Evolutionary conservation across 1,140 invertebrate species (phyloP).

Genomic region (Heliconius melpomene): DNA sequence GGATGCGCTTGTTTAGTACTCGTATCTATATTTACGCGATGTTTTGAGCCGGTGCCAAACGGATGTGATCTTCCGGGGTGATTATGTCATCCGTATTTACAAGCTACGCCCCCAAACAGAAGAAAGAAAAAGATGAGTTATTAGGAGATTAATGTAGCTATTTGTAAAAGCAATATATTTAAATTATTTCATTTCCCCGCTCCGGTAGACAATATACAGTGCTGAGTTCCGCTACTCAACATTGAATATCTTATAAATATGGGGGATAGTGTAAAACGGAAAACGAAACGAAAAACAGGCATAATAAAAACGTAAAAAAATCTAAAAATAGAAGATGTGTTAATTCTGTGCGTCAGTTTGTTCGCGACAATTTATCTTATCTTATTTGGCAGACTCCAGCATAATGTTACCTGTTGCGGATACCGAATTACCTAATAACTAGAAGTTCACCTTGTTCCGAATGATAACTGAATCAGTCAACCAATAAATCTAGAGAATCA

Average conservation of each 20-base stretch:
- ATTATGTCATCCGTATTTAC: conserved; percentile 66
- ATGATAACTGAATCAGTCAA: conserved; percentile 20
- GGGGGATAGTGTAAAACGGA: too few relatives aligned
- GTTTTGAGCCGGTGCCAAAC: conserved; percentile 64
- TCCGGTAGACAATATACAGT: too few relatives aligned
- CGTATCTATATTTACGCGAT: conserved; percentile 52
- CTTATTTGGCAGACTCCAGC: conserved; percentile 23
- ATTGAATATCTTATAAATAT: too few relatives aligned
- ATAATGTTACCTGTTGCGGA: conserved; percentile 20
- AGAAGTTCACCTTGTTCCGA: conserved; percentile 26
- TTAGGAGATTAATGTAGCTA: too few relatives aligned
- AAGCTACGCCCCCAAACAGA: conserved; percentile 22
- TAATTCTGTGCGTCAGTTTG: neutral
- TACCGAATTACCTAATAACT: conserved; percentile 25
- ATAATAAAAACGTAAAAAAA: neutral
- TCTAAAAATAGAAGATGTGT: neutral
- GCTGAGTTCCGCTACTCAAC: too few relatives aligned
- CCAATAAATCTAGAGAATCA: neutral
- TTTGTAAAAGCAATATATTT: too few relatives aligned
- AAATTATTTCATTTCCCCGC: too few relatives aligned
- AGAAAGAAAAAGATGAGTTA: neutral
- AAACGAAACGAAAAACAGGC: too few relatives aligned
- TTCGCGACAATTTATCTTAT: conserved; percentile 28
- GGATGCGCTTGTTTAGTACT: conserved; percentile 43
- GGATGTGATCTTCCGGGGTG: conserved; percentile 71